Base-by-base conservation (phyloP, 2,888 invertebrate species). In the Apeira syringaria region DNA sequence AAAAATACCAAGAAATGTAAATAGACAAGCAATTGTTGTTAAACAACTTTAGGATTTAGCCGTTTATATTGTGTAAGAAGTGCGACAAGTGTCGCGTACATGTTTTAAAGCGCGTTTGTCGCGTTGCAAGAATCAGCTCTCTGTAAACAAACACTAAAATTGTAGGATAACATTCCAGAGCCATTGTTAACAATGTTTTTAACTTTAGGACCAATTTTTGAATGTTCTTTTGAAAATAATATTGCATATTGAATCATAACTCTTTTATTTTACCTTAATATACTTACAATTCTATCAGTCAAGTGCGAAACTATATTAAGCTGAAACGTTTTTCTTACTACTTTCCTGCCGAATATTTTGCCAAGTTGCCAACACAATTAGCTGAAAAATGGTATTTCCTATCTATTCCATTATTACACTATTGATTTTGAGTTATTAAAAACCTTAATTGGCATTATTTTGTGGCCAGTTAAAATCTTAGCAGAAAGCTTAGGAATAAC, bases 121-220 rank as follows among this genome's bases (percentile, higher is more conserved):
- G 39, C 31, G 39, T 42, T 48, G 39, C 43, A 54, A 51, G 56
- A 62, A 52, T 62, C 68, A 73, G 84, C 85, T 83, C 82, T 87
- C 83, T 84, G 72, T 53, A 76, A 79, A 74, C 71, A 71, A 74
- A 72, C 74, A 75, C 68, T 34, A 74, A 79, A 75, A 81, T 80
- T 77, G 79, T 75, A 77, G 73, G 68, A 66, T 38, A 38, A 89
- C 89, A 89, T 89, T 89, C 89, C 89, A 89, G 86, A 86, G 82
- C 85, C 84, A 88, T 88, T 89, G 89, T 89, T 88, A 87, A 86
- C 80, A 83, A 84, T 85, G 84, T 87, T 88, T 46, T 88, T 88
- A 88, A 85, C 70, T 82, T 88, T 88, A 88, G 88, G 88, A 88
- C 88, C 88, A 88, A 88, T 88, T 89, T 89, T 89, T 87, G 80